Percentiles rank a stretch among this genome's conserved stretches.
phyloP scores from a whole-genome alignment of 1,140 invertebrate genomes.

The Drosophila biarmipes region DNA sequence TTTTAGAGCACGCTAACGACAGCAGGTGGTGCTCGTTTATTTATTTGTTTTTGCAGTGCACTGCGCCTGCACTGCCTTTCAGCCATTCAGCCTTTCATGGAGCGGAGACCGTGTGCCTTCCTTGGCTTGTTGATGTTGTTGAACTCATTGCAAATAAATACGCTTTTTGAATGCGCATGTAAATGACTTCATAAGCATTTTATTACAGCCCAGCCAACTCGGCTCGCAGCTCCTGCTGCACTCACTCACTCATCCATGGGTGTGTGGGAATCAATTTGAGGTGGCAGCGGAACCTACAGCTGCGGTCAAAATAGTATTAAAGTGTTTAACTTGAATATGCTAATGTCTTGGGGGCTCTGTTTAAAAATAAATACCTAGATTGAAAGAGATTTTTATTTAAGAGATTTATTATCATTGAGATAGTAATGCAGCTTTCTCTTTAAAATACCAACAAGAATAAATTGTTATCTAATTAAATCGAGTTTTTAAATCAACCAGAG shows the following conservation, averaged over 20 bases:
- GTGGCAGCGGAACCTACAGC: slow-evolving; percentile 1
- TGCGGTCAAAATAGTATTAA: slow-evolving; percentile 4
- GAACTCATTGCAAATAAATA: slow-evolving; percentile 83
- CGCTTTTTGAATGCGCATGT: slow-evolving; percentile 82
- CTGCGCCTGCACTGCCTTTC: slow-evolving; percentile 42
- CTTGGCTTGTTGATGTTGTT: slow-evolving; percentile 77
- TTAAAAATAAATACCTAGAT: background rate
- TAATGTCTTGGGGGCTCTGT: too few species aligned
- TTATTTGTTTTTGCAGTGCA: slow-evolving; percentile 69
- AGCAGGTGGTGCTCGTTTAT: slow-evolving; percentile 80
- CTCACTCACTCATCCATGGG: slow-evolving; percentile 10
- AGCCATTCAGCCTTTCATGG: slow-evolving; percentile 25
- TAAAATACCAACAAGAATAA: too few species aligned
- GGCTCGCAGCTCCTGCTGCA: slow-evolving; percentile 27
- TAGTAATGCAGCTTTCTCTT: too few species aligned
- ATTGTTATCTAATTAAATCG: too few species aligned
- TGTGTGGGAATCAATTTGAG: slow-evolving; percentile 56
- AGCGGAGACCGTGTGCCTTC: slow-evolving; percentile 21
- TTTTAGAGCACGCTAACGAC: slow-evolving; percentile 69
- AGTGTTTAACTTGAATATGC: background rate
- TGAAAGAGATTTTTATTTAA: too few species aligned
- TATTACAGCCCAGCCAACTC: slow-evolving; percentile 63
- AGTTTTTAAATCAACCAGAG: too few species aligned
- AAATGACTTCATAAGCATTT: slow-evolving; percentile 83
- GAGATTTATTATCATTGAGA: too few species aligned